Conservation (phyloP, 2,888 invertebrate genomes). For the Drosophila anomalata region DNA sequence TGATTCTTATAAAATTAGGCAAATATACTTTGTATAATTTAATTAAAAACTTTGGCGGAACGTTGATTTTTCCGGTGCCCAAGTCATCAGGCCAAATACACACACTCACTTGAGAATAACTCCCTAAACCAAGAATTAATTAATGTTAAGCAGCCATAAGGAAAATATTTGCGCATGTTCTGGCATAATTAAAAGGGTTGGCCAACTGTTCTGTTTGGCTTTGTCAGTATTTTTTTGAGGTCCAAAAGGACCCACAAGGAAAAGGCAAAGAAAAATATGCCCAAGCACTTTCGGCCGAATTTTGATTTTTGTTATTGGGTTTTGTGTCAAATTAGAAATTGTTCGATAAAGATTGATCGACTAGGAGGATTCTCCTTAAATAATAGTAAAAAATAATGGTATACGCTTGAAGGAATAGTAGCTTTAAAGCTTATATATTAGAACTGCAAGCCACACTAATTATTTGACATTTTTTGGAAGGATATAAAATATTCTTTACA, state of each 20-base stretch:
- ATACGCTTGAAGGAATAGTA: no score
- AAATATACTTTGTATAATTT: slow-evolving; percentile 70
- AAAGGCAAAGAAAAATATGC: slow-evolving; percentile 24
- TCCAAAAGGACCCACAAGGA: slow-evolving; percentile 15
- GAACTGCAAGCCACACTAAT: background rate
- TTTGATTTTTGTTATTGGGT: slow-evolving; percentile 3
- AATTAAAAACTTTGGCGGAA: slow-evolving; percentile 68
- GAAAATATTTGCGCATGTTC: slow-evolving; percentile 75
- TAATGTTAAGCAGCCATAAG: slow-evolving; percentile 67
- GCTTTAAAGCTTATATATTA: background rate
- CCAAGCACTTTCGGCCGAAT: slow-evolving; percentile 32
- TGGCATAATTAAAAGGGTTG: slow-evolving; percentile 72
- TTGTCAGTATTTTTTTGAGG: slow-evolving; percentile 10
- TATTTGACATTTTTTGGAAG: background rate
- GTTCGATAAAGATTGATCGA: background rate
- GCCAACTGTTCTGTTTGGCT: slow-evolving; percentile 28
- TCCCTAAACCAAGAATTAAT: slow-evolving; percentile 65
- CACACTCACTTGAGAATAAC: slow-evolving; percentile 26
- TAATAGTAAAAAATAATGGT: no score
- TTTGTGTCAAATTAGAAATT: slow-evolving; percentile 16
- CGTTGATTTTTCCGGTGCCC: slow-evolving; percentile 63
- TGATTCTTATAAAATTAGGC: slow-evolving; percentile 49
- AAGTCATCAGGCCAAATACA: slow-evolving; percentile 58
- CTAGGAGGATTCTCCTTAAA: background rate
- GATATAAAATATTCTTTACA: background rate